Evolutionary conservation across 2,113 vertebrate species (phyloP).

Genomic region (Xiphorhynchus elegans): DNA sequence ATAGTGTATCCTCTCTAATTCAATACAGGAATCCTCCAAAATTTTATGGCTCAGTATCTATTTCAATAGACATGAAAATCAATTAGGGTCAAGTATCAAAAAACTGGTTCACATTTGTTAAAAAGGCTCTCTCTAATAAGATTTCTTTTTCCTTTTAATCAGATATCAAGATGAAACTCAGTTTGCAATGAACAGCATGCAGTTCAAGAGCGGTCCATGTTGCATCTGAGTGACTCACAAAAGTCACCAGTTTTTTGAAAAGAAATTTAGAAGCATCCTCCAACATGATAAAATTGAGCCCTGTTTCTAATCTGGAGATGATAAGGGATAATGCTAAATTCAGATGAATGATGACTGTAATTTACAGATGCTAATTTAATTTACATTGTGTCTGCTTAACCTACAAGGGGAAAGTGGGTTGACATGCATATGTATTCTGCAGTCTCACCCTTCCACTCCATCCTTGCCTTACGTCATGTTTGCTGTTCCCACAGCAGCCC

Average conservation of each 20-base stretch:
- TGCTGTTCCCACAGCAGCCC: background rate
- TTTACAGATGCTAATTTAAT: background rate
- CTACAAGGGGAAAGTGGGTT: background rate
- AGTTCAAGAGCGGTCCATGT: background rate
- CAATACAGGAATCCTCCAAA: background rate
- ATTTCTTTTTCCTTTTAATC: background rate
- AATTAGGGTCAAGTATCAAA: background rate
- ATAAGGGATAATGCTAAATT: background rate
- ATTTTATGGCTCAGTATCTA: background rate
- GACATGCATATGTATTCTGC: fast-evolving
- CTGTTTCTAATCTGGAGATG: background rate
- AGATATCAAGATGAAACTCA: background rate
- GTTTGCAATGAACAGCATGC: background rate
- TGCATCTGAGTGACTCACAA: background rate
- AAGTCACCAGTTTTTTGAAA: background rate
- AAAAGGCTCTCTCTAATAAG: background rate
- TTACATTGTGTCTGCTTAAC: background rate
- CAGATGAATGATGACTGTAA: background rate
- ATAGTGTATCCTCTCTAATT: background rate
- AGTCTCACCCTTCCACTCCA: background rate
- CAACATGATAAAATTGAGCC: background rate
- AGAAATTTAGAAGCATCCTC: background rate
- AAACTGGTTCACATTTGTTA: background rate
- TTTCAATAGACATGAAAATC: background rate
- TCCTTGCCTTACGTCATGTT: fast-evolving